phyloP scores from a whole-genome alignment of 2,113 vertebrate species.

The Tragelaphus scriptus region DNA sequence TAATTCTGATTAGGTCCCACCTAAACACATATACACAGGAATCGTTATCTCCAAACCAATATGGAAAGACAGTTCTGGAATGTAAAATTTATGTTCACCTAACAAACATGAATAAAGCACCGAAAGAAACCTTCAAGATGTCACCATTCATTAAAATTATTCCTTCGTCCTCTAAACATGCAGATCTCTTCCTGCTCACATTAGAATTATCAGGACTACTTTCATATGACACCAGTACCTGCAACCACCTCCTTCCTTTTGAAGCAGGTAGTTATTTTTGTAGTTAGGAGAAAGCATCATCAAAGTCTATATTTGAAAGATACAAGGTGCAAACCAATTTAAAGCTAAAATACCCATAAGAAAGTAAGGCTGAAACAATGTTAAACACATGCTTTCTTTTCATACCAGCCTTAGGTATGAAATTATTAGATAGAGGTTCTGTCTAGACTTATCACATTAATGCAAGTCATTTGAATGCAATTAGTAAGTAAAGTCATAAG shows the following conservation, averaged over 20 bases:
- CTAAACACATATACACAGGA: background rate
- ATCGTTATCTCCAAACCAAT: background rate
- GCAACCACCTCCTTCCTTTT: background rate
- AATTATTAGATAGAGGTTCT: background rate
- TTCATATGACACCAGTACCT: background rate
- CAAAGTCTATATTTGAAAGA: background rate
- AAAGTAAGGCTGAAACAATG: background rate
- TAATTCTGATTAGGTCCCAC: background rate
- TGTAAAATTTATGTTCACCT: background rate
- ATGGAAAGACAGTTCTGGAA: background rate
- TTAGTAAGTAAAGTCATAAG: background rate
- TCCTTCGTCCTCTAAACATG: background rate
- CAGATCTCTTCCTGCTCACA: background rate
- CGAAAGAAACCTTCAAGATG: background rate
- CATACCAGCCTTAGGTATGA: background rate
- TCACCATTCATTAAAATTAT: background rate
- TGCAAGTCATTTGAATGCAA: background rate
- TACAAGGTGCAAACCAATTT: background rate
- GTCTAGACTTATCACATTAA: background rate
- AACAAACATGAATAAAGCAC: background rate
- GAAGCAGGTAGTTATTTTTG: background rate
- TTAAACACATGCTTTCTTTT: background rate
- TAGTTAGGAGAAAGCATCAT: background rate
- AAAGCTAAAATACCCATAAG: background rate
- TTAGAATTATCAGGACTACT: background rate